Evolutionary conservation across 2,888 invertebrate genomes (phyloP), one percentile per base, ranked within the genome.

Genomic region (Aelia acuminata): DNA sequence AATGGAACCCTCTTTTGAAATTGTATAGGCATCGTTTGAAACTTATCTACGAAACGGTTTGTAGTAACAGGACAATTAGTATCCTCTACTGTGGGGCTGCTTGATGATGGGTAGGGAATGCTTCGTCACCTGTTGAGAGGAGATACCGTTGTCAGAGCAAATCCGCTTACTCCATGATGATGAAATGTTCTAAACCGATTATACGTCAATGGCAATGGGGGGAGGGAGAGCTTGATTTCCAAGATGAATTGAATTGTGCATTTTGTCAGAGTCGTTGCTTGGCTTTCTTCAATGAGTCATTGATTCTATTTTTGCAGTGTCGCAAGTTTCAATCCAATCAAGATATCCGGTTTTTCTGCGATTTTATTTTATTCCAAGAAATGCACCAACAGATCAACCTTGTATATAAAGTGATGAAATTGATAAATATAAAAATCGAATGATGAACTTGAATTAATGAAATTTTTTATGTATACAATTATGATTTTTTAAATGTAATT

Each of bases 101-200:
- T 43, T 4, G 43, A 10, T 4, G 43, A 10, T 4, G 43, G 43
- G 43, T 4, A 10, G 57, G 57, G 57, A 53, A 13, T 26, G 26
- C n/a, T 26, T 26, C 57, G 57, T 57, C 57, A 57, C 57, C 57
- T 57, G 57, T 57, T 26, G 57, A 26, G 57, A n/a, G 57, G 57
- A 57, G 57, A 57, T 57, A 57, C 57, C 57, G 57, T 57, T 57
- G 57, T 57, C 26, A 26, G 57, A 26, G 57, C 57, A 57, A 57
- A 57, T n/a, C 57, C 57, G 57, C 57, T 57, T 57, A 57, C 26
- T 26, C 13, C 57, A 26, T 13, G 26, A 57, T 57, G 57, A 57
- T 57, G 26, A 26, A 57, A 57, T 26, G 57, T 57, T 26, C 26
- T 57, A 57, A 57, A 57, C 57, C 57, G 57, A 57, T 57, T 57